Percentiles rank a stretch among this genome's conserved stretches.
These are phyloP conservation scores for Myodes glareolus DNA, from an alignment of 2,113 vertebrate species.

Conservation along the genomic window DNA sequence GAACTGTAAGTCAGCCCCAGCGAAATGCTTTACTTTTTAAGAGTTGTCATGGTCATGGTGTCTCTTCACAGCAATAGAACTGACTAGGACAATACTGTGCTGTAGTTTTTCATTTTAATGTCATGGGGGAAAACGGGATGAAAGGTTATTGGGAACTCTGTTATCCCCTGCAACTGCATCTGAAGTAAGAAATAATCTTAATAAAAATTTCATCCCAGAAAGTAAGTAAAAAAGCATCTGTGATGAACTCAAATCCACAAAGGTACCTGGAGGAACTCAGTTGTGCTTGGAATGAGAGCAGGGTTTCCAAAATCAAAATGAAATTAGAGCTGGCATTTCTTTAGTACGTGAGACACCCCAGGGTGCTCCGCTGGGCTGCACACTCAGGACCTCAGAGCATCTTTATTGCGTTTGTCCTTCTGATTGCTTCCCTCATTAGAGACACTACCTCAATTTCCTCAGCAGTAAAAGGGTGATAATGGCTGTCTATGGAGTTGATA, in stretches of 20 bases:
- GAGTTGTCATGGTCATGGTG: not conserved
- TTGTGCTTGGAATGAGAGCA: not conserved
- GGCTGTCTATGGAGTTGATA: not conserved
- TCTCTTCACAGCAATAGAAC: not conserved
- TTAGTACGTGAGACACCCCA: not conserved
- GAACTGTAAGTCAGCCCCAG: not conserved
- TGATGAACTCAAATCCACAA: not conserved
- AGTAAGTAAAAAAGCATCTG: not conserved
- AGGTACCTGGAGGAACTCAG: not conserved
- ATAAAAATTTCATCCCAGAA: not conserved
- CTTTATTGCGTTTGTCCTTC: not conserved
- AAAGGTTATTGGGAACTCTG: not conserved
- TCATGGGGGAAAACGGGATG: not conserved
- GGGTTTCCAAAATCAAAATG: not conserved
- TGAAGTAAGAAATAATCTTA: not conserved
- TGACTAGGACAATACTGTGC: not conserved
- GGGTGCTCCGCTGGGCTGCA: not conserved
- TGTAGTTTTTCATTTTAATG: not conserved
- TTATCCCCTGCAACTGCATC: not conserved
- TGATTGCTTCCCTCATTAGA: not conserved
- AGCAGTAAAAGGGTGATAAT: not conserved
- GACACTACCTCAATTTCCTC: not conserved
- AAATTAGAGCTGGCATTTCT: not conserved
- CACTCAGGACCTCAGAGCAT: accelerated
- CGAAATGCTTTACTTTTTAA: not conserved